These are phyloP conservation scores for Nothocercus nigrocapillus DNA, from an alignment of 2,113 vertebrate species.

Conservation along the genomic window DNA sequence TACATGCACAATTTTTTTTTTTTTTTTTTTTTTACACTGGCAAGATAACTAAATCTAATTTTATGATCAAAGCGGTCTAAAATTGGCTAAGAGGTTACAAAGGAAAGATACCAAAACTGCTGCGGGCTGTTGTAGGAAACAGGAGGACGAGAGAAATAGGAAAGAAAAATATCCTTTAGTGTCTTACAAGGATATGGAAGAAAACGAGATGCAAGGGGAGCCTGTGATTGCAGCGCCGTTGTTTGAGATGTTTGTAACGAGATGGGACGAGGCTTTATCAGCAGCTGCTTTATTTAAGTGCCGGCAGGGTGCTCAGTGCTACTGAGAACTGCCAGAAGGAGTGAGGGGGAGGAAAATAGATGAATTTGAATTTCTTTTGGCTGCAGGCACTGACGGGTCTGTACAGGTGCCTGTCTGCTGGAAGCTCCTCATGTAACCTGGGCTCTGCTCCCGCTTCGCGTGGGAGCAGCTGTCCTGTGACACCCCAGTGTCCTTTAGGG, in stretches of 20 bases:
- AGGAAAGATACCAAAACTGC: neutral
- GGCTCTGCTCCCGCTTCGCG: rapidly evolving
- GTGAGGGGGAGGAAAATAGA: neutral
- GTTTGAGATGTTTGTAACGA: neutral
- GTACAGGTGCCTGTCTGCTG: neutral
- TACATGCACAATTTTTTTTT: neutral
- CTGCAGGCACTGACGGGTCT: neutral
- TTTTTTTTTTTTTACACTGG: neutral
- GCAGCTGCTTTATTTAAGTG: neutral
- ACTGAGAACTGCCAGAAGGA: neutral
- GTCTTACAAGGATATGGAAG: neutral
- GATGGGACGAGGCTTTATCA: neutral
- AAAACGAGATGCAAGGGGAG: neutral
- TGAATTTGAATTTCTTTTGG: neutral
- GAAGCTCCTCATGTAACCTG: rapidly evolving
- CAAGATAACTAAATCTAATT: neutral
- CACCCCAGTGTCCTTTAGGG: neutral
- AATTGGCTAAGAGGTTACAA: neutral
- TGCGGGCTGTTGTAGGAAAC: neutral
- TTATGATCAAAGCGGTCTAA: neutral
- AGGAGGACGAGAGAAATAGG: neutral
- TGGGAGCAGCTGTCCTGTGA: neutral
- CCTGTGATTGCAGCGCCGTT: neutral
- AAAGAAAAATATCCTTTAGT: neutral
- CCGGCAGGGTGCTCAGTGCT: neutral